Evolutionary conservation across 2,113 vertebrate species (phyloP).

Genomic region (Reinhardtius hippoglossoides): DNA sequence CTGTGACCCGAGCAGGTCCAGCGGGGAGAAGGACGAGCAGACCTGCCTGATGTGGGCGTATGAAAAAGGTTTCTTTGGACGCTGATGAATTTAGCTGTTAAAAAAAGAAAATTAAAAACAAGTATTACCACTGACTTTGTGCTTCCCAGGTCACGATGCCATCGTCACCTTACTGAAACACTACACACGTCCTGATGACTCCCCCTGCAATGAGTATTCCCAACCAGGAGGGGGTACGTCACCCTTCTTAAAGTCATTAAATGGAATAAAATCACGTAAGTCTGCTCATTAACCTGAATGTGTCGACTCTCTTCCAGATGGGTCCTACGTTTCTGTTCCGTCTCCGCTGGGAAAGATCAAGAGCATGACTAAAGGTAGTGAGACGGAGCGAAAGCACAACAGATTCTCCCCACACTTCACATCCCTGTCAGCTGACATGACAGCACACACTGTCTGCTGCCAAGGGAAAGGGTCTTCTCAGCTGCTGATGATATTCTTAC

Average conservation of each 20-base stretch:
- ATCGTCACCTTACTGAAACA: constrained; percentile 96
- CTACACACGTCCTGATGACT: constrained; percentile 93
- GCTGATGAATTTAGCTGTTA: background rate
- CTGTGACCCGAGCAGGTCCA: constrained; percentile 95
- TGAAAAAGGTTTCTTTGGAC: constrained; percentile 88
- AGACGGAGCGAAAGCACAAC: constrained; percentile 35
- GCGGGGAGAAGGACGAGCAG: constrained; percentile 96
- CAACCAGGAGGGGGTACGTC: constrained; percentile 94
- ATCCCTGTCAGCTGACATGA: constrained; percentile 45
- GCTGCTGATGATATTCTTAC: background rate
- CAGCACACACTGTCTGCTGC: background rate
- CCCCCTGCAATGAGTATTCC: constrained; percentile 94
- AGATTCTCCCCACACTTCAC: constrained; percentile 17
- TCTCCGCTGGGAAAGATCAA: constrained; percentile 97
- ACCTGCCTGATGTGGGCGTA: constrained; percentile 99
- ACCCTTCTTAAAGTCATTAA: background rate
- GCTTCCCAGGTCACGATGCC: constrained; percentile 88
- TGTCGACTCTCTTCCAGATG: constrained; percentile 84
- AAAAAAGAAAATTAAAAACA: no score
- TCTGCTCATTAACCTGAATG: constrained; percentile 3
- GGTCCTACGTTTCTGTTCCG: constrained; percentile 94
- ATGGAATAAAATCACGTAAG: background rate
- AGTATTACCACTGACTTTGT: background rate
- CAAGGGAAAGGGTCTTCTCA: background rate
- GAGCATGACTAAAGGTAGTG: constrained; percentile 97